phyloP scores from a whole-genome alignment of 2,797 vertebrate genomes.

The Danio jaintianensis region DNA sequence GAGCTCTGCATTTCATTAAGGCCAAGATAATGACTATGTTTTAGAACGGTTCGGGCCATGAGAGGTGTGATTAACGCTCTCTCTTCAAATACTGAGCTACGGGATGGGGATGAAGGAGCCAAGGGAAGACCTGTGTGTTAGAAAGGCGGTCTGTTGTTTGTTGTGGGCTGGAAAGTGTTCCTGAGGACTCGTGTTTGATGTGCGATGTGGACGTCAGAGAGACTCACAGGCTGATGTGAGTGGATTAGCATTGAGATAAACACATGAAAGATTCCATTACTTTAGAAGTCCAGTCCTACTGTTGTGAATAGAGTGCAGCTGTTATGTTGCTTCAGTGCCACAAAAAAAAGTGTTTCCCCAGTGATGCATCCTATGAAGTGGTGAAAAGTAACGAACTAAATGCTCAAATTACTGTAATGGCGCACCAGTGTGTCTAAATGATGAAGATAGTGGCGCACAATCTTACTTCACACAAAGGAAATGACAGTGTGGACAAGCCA shows the following conservation, averaged over 20 bases:
- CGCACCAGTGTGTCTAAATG: too few species aligned
- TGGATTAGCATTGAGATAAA: conserved; percentile 49
- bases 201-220: conserved; percentile 34
- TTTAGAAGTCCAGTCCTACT: conserved; percentile 35
- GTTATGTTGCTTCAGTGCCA: conserved; percentile 5
- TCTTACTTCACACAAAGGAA: too few species aligned
- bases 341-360: background rate
- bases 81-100: conserved; percentile 28
- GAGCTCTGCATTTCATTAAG: conserved; percentile 33
- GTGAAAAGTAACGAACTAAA: too few species aligned
- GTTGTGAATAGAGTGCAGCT: conserved; percentile 20
- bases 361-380: too few species aligned
- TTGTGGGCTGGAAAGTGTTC: conserved; percentile 29
- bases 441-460: too few species aligned
- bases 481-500: too few species aligned
- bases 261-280: conserved; percentile 45
- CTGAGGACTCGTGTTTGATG: conserved; percentile 43
- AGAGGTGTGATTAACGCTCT: conserved; percentile 54
- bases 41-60: conserved; percentile 34
- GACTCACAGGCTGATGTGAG: conserved; percentile 36
- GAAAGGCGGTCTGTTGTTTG: conserved; percentile 11
- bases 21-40: conserved; percentile 51
- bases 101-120: background rate
- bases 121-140: conserved; percentile 10
- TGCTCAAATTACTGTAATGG: too few species aligned